phyloP scores from a whole-genome alignment of 2,888 invertebrate species.

The Drosophila anomelani region DNA sequence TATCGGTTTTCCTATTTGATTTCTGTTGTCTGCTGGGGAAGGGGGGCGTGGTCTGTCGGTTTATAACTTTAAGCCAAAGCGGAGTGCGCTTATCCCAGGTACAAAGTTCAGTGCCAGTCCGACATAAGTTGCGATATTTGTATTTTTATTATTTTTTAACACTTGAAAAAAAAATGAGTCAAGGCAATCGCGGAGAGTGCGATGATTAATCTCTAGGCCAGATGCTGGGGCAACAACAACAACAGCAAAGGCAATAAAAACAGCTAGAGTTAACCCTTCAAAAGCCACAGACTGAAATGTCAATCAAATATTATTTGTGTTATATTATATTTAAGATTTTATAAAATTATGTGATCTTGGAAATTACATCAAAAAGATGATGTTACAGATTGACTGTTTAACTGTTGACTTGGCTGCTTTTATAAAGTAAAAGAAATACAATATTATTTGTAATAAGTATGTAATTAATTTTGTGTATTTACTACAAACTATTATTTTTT shows the following conservation, averaged over 20 bases:
- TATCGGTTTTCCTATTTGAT: conserved; percentile 67
- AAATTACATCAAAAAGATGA: not conserved
- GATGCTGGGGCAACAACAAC: conserved; percentile 33
- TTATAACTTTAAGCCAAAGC: conserved; percentile 19
- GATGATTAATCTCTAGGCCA: conserved; percentile 69
- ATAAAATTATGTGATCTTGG: not conserved
- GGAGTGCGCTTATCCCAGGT: conserved; percentile 12
- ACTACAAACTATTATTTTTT: no score
- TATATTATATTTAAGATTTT: not conserved
- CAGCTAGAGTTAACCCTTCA: not conserved
- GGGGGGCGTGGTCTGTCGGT: conserved; percentile 14
- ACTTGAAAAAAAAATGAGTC: conserved; percentile 27
- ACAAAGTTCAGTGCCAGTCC: conserved; percentile 21
- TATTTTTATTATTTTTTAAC: conserved; percentile 5
- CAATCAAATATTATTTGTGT: not conserved
- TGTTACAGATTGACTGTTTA: no score
- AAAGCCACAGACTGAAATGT: not conserved
- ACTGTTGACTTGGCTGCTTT: no score
- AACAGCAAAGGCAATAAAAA: not conserved
- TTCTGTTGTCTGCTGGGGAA: conserved; percentile 45
- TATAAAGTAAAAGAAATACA: not conserved
- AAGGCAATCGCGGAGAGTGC: conserved; percentile 26
- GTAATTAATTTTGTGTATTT: no score
- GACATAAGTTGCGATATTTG: conserved; percentile 7
- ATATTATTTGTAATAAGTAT: no score